A percentile compares a stretch with the other conserved stretches of the same genome.
phyloP scores from a whole-genome alignment of 1,140 invertebrate species.

The Paraescarpia echinospica region DNA sequence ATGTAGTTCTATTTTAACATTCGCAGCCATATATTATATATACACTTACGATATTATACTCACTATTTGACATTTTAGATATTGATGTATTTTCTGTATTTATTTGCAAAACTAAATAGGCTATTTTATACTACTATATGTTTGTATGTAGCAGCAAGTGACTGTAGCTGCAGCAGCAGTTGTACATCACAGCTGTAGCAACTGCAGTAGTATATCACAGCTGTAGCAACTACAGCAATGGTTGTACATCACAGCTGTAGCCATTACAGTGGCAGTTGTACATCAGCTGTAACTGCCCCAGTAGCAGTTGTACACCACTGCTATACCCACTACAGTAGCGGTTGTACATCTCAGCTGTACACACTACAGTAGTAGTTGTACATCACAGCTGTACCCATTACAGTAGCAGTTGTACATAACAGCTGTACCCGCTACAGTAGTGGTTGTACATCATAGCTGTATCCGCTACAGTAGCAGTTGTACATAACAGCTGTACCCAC shows the following conservation, averaged over 20 bases:
- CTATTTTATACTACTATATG: conserved; percentile 2
- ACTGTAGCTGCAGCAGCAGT: neutral
- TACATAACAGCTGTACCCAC: neutral
- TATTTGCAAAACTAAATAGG: conserved; percentile 1
- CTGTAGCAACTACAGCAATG: neutral
- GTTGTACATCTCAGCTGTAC: neutral
- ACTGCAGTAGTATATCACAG: neutral
- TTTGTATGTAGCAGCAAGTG: conserved; percentile 5
- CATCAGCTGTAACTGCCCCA: neutral
- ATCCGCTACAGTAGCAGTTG: neutral
- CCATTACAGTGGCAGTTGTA: neutral
- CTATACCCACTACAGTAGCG: neutral
- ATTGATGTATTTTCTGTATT: conserved; percentile 5
- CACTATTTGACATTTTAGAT: neutral
- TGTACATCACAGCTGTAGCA: neutral
- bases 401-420: neutral
- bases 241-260: neutral
- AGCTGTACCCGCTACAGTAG: neutral
- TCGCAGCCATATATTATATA: neutral
- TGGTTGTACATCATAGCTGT: neutral
- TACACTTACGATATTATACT: neutral
- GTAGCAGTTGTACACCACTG: neutral
- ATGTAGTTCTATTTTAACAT: conserved; percentile 2
- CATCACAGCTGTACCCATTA: neutral
- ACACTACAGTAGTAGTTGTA: neutral